Base-by-base conservation (phyloP, 2,113 vertebrate species). In the Centropus bengalensis region DNA sequence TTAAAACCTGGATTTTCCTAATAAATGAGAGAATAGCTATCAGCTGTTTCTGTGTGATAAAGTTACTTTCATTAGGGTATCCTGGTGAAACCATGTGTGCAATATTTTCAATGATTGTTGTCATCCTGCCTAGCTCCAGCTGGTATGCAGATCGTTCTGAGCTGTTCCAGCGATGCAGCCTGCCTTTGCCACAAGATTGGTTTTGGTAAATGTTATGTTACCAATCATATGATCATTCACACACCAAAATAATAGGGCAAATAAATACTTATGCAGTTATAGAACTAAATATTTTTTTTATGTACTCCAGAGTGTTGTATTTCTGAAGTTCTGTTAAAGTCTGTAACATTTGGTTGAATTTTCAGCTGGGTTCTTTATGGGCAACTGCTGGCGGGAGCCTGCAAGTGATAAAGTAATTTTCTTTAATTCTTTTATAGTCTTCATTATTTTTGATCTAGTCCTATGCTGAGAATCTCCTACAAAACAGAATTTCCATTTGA, bases 41-140 rank as follows among this genome's bases (percentile, higher is more conserved):
- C 93, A 95, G 86, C 94, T 94, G 91, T 94, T 96, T 45, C 78
- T 89, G 63, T 87, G 89, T 80, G 89, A 79, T 89, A 87, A 93
- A 59, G 55, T 94, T 89, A 42, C 63, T 94, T 96, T 95, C 96
- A 89, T 94, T 95, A 89, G 78, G 23, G 38, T 84, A 55, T 75
- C 59, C 71, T 80, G 74, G 66, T 84, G 89, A 87, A 93, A 91
- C 92, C 88, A 94, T 93, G 93, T 96, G 96, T 96, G 92, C 90
- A 93, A 58, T 93, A 92, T 85, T 93, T 94, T 79, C 83, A n/a
- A 0, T 86, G 88, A 93, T 86, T 92, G 66, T 89, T 96, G 49
- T 95, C 94, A 94, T 93, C 89, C 83, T 91, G 91, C 69, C 54
- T 94, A 32, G 36, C 81, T 92, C 73, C 95, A 97, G 93, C 92